Conservation (phyloP, 2,797 vertebrate genomes). For the Distichodus sexfasciatus region DNA sequence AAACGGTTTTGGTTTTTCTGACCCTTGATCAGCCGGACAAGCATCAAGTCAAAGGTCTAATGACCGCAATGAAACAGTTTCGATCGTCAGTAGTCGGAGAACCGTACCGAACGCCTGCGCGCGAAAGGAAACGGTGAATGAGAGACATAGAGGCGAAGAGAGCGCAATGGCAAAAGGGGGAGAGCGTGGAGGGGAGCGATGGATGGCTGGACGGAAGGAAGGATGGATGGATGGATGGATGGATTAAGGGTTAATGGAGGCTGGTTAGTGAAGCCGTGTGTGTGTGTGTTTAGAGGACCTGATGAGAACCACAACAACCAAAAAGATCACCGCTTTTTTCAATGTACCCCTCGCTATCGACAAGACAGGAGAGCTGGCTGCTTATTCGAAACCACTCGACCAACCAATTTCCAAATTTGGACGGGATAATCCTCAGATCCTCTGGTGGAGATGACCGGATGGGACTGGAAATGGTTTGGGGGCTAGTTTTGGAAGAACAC, state of each 20-base stretch:
- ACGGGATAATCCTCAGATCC: slow-evolving; percentile 38
- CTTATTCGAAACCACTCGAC: neutral
- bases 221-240: slow-evolving; percentile 38
- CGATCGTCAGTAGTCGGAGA: too few species aligned
- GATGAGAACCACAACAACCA: slow-evolving; percentile 27
- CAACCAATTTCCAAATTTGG: too few species aligned
- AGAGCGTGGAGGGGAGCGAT: slow-evolving; percentile 42
- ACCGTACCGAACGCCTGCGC: slow-evolving; percentile 28
- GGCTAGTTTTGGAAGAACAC: slow-evolving; percentile 21
- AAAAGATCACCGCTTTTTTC: neutral
- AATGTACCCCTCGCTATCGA: neutral
- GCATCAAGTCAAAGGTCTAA: too few species aligned
- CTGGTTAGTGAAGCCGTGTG: slow-evolving; percentile 56
- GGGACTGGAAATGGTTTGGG: slow-evolving; percentile 21
- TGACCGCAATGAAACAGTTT: too few species aligned
- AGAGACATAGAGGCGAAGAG: slow-evolving; percentile 4
- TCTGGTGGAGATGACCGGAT: slow-evolving; percentile 34
- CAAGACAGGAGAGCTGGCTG: neutral
- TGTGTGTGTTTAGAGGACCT: slow-evolving; percentile 30
- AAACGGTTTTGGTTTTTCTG: slow-evolving; percentile 11
- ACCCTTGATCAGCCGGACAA: too few species aligned
- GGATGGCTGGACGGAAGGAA: too few species aligned
- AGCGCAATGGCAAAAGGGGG: neutral
- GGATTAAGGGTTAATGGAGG: slow-evolving; percentile 63
- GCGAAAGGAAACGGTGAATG: neutral